Conservation (phyloP, 2,797 vertebrate species). For the Spinus pinus region DNA sequence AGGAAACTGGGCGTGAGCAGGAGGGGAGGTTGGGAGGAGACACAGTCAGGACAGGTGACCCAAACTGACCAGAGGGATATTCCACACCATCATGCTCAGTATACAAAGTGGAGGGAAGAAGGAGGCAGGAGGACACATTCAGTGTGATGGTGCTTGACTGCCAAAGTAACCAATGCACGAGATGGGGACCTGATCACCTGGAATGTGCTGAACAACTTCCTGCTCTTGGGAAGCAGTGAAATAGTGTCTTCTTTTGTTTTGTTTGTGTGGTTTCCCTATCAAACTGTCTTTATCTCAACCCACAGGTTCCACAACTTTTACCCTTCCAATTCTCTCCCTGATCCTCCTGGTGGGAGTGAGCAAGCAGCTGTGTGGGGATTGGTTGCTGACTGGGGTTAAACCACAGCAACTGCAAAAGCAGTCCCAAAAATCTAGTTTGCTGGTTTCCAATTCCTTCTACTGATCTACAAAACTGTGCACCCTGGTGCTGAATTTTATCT, state of each 20-base stretch:
- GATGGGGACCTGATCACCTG: background rate
- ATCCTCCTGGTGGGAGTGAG: background rate
- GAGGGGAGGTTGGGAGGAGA: background rate
- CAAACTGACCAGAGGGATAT: background rate
- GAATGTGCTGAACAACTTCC: background rate
- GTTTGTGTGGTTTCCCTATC: background rate
- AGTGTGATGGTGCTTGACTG: accelerated
- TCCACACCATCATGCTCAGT: background rate
- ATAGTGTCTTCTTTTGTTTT: background rate
- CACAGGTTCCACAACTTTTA: background rate
- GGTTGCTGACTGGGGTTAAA: background rate
- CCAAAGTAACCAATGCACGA: accelerated
- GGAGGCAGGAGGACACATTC: no score
- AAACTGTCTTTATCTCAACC: background rate
- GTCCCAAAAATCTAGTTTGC: background rate
- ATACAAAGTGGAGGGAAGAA: background rate
- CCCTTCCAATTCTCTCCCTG: background rate
- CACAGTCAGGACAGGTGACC: background rate
- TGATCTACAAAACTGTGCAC: background rate
- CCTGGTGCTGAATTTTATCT: background rate
- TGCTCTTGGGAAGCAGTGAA: background rate
- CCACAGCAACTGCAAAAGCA: background rate
- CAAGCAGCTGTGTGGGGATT: accelerated
- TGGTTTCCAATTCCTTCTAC: background rate
- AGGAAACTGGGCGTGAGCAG: accelerated